Conservation (phyloP, 1,140 invertebrate species). For the Drosophila sucinea region DNA sequence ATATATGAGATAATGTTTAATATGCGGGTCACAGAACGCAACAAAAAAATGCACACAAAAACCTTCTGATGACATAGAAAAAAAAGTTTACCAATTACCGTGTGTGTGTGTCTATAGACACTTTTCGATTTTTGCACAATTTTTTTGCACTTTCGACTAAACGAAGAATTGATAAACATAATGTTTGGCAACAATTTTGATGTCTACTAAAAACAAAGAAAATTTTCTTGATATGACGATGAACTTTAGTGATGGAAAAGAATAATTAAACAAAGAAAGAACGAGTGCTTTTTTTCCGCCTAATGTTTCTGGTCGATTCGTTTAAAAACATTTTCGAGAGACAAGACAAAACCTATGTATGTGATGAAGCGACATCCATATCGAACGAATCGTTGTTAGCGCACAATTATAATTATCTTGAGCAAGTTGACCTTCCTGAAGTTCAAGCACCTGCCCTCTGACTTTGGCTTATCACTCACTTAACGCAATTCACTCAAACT, state of each 20-base stretch:
- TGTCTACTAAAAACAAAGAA: no score
- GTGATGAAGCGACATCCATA: conserved; percentile 8
- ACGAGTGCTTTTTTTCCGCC: no score
- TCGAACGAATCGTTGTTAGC: conserved; percentile 26
- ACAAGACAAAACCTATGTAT: conserved; percentile 8
- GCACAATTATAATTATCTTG: conserved; percentile 42
- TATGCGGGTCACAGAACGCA: conserved; percentile 12
- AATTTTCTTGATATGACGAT: no score
- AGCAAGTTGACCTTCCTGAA: conserved; percentile 63
- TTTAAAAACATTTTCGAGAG: background rate
- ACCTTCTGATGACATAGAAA: conserved; percentile 1
- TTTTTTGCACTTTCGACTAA: no score
- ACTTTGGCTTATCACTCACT: conserved; percentile 61
- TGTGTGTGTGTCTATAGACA: no score
- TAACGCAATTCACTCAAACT: conserved; percentile 8
- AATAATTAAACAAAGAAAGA: no score
- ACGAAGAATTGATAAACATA: no score
- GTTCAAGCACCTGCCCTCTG: conserved; percentile 77
- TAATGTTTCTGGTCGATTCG: no score
- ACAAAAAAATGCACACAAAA: conserved; percentile 11
- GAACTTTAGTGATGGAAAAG: no score
- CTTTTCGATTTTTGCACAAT: background rate
- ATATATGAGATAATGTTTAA: conserved; percentile 1
- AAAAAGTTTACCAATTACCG: background rate
- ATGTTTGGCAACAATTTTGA: no score